Evolutionary conservation across 2,888 invertebrate genomes (phyloP), one percentile per base, ranked within the genome.

Genomic region (Tetheella fluctuosa): DNA sequence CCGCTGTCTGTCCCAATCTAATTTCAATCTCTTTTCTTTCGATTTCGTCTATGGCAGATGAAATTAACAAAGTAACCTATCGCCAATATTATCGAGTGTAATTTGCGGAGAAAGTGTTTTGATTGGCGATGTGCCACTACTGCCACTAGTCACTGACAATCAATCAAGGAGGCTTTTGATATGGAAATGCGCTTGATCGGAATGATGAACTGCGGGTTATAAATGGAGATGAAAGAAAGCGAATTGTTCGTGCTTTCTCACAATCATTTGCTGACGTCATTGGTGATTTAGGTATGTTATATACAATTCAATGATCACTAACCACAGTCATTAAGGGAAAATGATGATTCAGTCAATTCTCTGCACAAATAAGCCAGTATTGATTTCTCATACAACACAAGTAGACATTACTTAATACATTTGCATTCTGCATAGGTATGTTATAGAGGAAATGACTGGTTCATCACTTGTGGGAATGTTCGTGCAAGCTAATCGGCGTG

Each of bases 1-100:
- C 81, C 82, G 78, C 80, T 68, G 80, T 77, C 76, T 72, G 79
- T 74, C 73, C 80, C 88, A 86, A 91, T 91, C 88, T 84, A 84
- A 85, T 85, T 88, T 81, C 84, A 84, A 89, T 85, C 86, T 86
- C 71, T 85, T 86, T 88, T 88, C 83, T 86, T 89, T 85, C 83
- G 84, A 87, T 88, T 85, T 80, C 79, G 78, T 71, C 72, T 80
- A 82, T 83, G 81, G 76, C 72, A 80, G 75, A 86, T 79, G 81
- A 86, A 85, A 90, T 89, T 86, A 88, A 85, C 83, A 69, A 85
- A 84, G 48, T 48, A 48, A 20, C 76, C 79, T 82, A 23, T 17
- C 28, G 28, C 54, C 55, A 30, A 55, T 86, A 83, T 83, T 80
- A 74, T 71, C 65, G 64, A 75, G 78, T 73, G 74, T 67, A 74